Evolutionary conservation across 2,888 invertebrate species (phyloP).

Genomic region (Ochropacha duplaris): DNA sequence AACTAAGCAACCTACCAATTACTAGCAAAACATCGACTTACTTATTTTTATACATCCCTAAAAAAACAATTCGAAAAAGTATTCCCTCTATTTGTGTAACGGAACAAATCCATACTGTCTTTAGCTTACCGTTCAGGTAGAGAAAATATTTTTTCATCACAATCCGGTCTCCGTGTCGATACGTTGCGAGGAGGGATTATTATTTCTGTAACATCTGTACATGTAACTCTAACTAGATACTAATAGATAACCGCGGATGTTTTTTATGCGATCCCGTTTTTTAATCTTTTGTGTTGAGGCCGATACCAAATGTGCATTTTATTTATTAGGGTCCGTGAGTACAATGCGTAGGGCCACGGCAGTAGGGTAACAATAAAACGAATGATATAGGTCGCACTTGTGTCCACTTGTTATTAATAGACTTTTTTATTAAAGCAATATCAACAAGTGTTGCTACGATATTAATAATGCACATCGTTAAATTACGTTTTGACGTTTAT

Average conservation of each 20-base stretch:
- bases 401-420: conserved; percentile 75
- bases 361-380: conserved; percentile 54
- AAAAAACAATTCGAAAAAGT: conserved; percentile 22
- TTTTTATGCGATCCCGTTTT: conserved; percentile 75
- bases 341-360: conserved; percentile 40
- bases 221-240: conserved; percentile 79
- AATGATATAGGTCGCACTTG: conserved; percentile 72
- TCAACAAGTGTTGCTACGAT: conserved; percentile 51
- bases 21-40: conserved; percentile 21
- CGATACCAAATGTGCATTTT: conserved; percentile 76
- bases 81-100: conserved; percentile 36
- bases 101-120: conserved; percentile 39
- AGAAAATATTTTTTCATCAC: conserved; percentile 51
- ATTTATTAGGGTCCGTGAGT: conserved; percentile 63
- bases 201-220: conserved; percentile 78
- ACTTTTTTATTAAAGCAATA: conserved; percentile 56
- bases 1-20: no score
- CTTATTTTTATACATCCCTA: background rate
- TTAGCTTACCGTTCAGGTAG: conserved; percentile 45
- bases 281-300: conserved; percentile 72
- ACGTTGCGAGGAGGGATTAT: conserved; percentile 59
- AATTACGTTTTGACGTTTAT: background rate
- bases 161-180: conserved; percentile 38
- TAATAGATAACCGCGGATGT: conserved; percentile 81
- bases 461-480: conserved; percentile 10